A percentile compares a stretch with the other conserved stretches of the same genome.
Conservation (phyloP, 2,113 vertebrate species). For the Heterochromis multidens region DNA sequence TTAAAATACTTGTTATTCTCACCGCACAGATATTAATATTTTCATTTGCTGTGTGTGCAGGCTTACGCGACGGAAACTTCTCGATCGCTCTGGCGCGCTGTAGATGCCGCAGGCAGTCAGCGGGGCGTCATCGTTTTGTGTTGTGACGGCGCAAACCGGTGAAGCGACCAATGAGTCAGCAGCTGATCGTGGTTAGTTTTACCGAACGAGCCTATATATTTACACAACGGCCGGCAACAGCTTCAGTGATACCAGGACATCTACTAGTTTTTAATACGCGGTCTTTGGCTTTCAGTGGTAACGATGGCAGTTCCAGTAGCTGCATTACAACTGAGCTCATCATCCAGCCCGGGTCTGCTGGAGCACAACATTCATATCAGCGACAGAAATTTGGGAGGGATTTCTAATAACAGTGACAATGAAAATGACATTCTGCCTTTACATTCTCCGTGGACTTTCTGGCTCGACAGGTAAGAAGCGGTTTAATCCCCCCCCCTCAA, state of each 20-base stretch:
- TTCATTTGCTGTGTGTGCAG: background rate
- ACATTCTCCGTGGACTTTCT: constrained; percentile 81
- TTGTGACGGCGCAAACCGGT: constrained; percentile 63
- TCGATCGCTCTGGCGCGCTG: background rate
- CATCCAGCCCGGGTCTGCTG: constrained; percentile 58
- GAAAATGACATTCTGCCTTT: constrained; percentile 70
- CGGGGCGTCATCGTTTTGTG: constrained; percentile 44
- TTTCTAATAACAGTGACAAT: constrained; percentile 42
- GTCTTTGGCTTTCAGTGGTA: background rate
- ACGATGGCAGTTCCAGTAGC: constrained; percentile 74
- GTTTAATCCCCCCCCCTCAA: fast-evolving
- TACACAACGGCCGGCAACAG: constrained; percentile 9
- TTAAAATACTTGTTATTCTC: background rate
- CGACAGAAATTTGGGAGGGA: constrained; percentile 67
- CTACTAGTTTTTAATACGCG: background rate
- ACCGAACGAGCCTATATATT: constrained; percentile 25
- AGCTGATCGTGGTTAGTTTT: constrained; percentile 47
- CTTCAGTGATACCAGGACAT: background rate
- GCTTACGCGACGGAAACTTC: background rate
- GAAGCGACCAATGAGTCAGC: constrained; percentile 70
- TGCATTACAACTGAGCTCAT: constrained; percentile 65
- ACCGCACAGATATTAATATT: background rate
- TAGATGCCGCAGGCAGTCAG: constrained; percentile 8
- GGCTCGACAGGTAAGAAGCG: constrained; percentile 74
- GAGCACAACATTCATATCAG: constrained; percentile 72